Percentiles rank a stretch among this genome's conserved stretches.
Evolutionary conservation across 2,888 invertebrate genomes (phyloP).

Genomic region (Nomada hirtipes): DNA sequence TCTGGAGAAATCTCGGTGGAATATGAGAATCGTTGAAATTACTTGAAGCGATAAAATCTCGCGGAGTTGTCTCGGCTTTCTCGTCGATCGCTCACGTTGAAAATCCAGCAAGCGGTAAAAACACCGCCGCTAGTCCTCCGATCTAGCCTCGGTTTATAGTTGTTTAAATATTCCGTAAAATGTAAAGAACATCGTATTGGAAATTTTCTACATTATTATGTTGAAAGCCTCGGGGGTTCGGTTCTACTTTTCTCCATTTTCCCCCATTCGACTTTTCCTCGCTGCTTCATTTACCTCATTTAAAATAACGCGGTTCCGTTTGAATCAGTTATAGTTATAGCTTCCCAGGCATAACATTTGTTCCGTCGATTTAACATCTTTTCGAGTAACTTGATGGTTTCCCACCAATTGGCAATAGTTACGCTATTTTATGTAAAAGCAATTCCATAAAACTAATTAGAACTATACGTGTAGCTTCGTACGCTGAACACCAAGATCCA

Average conservation of each 20-base stretch:
- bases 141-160: background rate
- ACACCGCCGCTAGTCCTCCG: conserved; percentile 30
- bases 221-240: background rate
- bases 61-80: conserved; percentile 5
- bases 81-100: conserved; percentile 33
- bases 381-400: no score
- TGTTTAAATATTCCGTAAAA: conserved; percentile 5
- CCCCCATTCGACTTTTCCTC: conserved; percentile 7
- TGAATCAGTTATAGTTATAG: background rate
- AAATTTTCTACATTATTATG: conserved; percentile 15
- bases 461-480: no score
- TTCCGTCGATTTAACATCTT: background rate
- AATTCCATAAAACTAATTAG: no score
- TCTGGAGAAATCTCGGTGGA: background rate
- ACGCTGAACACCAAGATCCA: no score
- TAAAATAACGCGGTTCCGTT: conserved; percentile 11
- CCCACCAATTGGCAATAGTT: background rate
- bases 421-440: no score
- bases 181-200: conserved; percentile 22
- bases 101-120: conserved; percentile 42
- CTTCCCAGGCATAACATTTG: background rate
- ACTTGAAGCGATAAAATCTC: conserved; percentile 31
- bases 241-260: conserved; percentile 19
- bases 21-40: conserved; percentile 9
- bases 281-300: conserved; percentile 1